Evolutionary conservation across 2,113 vertebrate genomes (phyloP).

Genomic region (Chascanopsetta lugubris): DNA sequence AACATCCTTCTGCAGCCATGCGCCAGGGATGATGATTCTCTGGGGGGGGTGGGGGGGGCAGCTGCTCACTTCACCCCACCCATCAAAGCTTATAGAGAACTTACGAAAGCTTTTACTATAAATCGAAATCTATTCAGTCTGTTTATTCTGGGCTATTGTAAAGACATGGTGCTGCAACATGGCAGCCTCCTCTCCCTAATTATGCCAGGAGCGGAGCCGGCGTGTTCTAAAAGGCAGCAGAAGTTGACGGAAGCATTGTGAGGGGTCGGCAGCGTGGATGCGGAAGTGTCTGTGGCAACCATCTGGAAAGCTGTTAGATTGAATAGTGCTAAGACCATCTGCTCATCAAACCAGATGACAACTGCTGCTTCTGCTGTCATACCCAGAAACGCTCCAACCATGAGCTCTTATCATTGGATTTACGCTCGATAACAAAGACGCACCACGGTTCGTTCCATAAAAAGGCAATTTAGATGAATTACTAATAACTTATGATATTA

Average conservation of each 20-base stretch:
- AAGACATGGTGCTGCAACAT: too few species aligned
- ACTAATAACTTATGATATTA: neutral
- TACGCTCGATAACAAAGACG: neutral
- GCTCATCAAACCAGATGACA: slow-evolving; percentile 47
- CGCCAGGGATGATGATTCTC: slow-evolving; percentile 38
- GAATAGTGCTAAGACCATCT: slow-evolving; percentile 41
- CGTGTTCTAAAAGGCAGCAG: slow-evolving; percentile 30
- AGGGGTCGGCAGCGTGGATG: slow-evolving; percentile 10
- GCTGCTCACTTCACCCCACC: too few species aligned
- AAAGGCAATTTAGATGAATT: neutral
- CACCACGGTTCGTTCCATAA: neutral
- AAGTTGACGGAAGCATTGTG: slow-evolving; percentile 32
- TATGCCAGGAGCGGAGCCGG: too few species aligned
- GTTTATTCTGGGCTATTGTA: too few species aligned
- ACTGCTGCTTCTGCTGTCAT: slow-evolving; percentile 21
- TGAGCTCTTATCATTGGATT: slow-evolving; percentile 7
- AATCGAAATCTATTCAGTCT: too few species aligned
- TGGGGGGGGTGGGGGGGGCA: slow-evolving; percentile 14
- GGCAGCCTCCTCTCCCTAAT: too few species aligned
- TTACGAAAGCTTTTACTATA: too few species aligned
- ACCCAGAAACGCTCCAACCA: neutral
- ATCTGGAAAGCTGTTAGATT: slow-evolving; percentile 48
- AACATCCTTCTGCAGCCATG: slow-evolving; percentile 49
- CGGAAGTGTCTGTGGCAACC: slow-evolving; percentile 43
- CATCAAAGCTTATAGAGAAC: too few species aligned